phyloP scores from a whole-genome alignment of 2,113 vertebrate genomes.

The Archilochus colubris region DNA sequence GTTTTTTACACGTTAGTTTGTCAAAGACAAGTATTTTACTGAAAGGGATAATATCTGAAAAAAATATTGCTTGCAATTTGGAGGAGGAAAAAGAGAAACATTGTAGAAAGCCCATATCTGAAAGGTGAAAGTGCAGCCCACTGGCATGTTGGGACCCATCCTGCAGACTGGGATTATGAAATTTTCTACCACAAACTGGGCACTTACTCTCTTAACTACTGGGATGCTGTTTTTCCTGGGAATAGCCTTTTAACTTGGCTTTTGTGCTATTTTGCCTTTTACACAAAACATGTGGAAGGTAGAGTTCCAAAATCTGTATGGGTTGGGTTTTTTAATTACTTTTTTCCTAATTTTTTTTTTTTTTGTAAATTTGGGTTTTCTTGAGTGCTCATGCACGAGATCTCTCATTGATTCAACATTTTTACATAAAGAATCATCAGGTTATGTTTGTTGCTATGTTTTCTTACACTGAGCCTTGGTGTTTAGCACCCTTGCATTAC shows the following conservation, averaged over 20 bases:
- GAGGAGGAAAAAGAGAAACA: background rate
- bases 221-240: background rate
- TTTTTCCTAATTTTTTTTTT: background rate
- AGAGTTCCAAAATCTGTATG: background rate
- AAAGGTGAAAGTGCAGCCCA: background rate
- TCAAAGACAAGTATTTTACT: background rate
- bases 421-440: rapidly evolving
- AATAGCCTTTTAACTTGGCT: background rate
- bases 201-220: background rate
- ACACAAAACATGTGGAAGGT: background rate
- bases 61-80: background rate
- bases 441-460: background rate
- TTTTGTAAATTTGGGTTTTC: background rate
- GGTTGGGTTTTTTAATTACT: too few species aligned
- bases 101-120: rapidly evolving
- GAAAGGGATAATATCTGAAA: background rate
- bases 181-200: background rate
- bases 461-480: background rate
- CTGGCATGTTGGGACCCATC: background rate
- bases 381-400: rapidly evolving
- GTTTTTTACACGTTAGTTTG: background rate
- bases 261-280: background rate
- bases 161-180: background rate
- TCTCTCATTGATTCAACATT: background rate
- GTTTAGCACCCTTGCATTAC: background rate